phyloP scores from a whole-genome alignment of 2,888 invertebrate genomes.

The Trileptium ribeirensis region DNA sequence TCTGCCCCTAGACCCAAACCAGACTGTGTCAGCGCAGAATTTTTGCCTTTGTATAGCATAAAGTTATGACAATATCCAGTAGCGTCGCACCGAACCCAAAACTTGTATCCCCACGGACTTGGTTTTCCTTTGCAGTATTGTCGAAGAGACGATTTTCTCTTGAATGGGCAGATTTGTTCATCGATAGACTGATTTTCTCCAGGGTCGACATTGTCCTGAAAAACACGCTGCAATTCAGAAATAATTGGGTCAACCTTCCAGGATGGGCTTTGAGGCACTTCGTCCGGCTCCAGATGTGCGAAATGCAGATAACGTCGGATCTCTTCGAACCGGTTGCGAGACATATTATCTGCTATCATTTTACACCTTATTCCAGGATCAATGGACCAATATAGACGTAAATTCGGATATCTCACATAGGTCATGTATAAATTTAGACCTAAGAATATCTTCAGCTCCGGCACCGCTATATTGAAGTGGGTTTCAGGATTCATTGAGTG shows the following conservation, averaged over 20 bases:
- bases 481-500: no score
- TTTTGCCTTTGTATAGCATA: background rate
- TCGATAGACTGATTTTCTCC: constrained; percentile 32
- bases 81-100: background rate
- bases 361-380: no score
- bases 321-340: constrained; percentile 28
- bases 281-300: constrained; percentile 8
- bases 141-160: constrained; percentile 16
- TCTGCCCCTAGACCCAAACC: background rate
- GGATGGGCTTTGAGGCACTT: no score
- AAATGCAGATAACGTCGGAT: constrained; percentile 26
- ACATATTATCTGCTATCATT: no score
- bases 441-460: no score
- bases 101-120: background rate
- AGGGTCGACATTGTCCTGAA: constrained; percentile 9
- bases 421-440: no score
- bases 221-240: background rate
- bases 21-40: background rate
- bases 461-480: no score
- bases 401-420: no score
- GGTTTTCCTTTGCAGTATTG: background rate
- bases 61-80: constrained; percentile 6
- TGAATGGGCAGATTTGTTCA: constrained; percentile 36
- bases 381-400: no score
- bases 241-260: constrained; percentile 32